phyloP scores from a whole-genome alignment of 2,797 vertebrate species.

The Antennarius maculatus region DNA sequence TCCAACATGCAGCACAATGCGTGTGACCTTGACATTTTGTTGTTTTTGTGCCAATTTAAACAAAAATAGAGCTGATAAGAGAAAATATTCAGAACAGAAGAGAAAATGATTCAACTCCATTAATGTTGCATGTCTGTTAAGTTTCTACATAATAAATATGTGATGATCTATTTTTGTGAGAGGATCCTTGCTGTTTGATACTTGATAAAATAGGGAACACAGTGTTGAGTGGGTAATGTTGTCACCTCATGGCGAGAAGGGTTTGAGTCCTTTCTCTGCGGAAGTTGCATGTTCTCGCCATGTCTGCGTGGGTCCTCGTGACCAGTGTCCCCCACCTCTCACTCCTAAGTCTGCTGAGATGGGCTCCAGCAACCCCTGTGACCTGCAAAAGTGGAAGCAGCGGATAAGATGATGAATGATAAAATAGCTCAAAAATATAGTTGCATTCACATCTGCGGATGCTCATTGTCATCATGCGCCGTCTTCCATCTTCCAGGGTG shows the following conservation, averaged over 20 bases:
- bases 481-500: neutral
- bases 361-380: too few relatives aligned
- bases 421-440: neutral
- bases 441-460: neutral
- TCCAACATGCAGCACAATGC: neutral
- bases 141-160: neutral
- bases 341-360: too few relatives aligned
- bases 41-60: constrained; percentile 8
- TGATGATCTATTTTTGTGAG: neutral
- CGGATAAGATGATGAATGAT: neutral
- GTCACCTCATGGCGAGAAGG: too few relatives aligned
- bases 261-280: too few relatives aligned
- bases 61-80: neutral
- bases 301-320: too few relatives aligned
- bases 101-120: constrained; percentile 1
- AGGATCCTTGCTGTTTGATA: neutral
- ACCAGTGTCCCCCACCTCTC: too few relatives aligned
- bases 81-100: constrained; percentile 4
- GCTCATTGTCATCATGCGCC: neutral
- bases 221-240: too few relatives aligned
- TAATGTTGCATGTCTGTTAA: neutral
- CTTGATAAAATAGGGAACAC: too few relatives aligned
- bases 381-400: too few relatives aligned
- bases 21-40: constrained; percentile 14
- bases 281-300: too few relatives aligned